Conservation (phyloP, 2,113 vertebrate genomes). For the Trachemys scripta region DNA sequence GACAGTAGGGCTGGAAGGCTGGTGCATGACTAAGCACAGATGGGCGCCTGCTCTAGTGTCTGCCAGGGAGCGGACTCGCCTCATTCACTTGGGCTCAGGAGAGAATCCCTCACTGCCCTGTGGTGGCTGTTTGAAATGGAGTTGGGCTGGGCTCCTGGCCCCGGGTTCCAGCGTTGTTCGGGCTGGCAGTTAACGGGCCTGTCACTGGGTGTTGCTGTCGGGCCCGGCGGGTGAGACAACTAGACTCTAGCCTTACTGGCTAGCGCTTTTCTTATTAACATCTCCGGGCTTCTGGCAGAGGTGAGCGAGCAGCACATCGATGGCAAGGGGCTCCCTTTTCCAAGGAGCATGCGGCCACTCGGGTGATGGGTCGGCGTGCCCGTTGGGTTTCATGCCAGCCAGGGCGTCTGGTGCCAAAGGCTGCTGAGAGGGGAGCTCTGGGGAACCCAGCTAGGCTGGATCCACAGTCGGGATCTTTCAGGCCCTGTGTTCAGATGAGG, state of each 20-base stretch:
- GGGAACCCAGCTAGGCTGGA: background rate
- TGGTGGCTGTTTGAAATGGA: background rate
- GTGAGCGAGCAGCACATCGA: background rate
- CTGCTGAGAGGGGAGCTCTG: background rate
- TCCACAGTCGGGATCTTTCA: background rate
- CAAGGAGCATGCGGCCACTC: rapidly evolving
- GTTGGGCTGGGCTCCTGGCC: background rate
- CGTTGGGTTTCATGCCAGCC: background rate
- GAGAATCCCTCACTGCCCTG: background rate
- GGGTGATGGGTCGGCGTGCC: background rate
- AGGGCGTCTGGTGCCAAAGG: rapidly evolving
- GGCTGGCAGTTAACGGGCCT: background rate
- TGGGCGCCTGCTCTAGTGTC: background rate
- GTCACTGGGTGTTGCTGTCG: rapidly evolving
- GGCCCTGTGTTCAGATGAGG: background rate
- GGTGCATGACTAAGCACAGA: background rate
- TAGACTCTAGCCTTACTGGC: background rate
- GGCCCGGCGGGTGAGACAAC: background rate
- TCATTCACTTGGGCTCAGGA: background rate
- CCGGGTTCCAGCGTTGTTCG: rapidly evolving
- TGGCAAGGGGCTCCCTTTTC: background rate
- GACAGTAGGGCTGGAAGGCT: background rate
- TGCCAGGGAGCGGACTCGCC: background rate
- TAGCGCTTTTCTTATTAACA: background rate
- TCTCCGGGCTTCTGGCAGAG: background rate